Percentiles rank a stretch among this genome's conserved stretches.
phyloP scores from a whole-genome alignment of 2,113 vertebrate species.

The Vireo altiloquus region DNA sequence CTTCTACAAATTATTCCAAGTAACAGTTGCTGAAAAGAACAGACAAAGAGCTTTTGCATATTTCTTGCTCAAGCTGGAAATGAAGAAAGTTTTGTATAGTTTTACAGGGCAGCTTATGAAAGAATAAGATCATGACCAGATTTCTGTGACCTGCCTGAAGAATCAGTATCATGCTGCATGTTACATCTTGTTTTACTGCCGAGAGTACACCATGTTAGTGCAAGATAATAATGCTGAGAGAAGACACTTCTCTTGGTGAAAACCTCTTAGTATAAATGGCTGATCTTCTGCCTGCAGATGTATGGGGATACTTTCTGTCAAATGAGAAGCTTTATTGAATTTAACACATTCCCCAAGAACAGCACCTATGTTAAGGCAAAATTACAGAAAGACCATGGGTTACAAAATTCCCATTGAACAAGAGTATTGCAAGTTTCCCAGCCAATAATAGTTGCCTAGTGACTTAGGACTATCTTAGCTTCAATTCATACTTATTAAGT shows the following conservation, averaged over 20 bases:
- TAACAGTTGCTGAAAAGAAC: neutral
- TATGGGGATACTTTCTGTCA: neutral
- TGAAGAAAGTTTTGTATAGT: neutral
- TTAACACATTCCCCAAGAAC: neutral
- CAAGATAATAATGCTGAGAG: neutral
- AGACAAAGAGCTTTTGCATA: neutral
- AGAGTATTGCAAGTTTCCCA: neutral
- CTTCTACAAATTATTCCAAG: neutral
- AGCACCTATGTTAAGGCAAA: rapidly evolving
- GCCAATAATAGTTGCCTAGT: neutral
- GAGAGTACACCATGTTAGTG: neutral
- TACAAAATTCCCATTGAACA: neutral
- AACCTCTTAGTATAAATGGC: neutral
- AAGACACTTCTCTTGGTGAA: neutral
- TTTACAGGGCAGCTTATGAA: neutral
- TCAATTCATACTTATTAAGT: neutral
- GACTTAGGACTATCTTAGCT: neutral
- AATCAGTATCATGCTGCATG: neutral
- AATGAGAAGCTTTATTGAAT: neutral
- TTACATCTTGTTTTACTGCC: neutral
- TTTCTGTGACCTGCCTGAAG: neutral
- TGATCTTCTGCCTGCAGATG: neutral
- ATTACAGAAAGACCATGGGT: neutral
- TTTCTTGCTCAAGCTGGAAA: neutral
- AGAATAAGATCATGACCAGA: neutral